Conservation (phyloP, 2,797 vertebrate genomes). For the Thunnus albacares region DNA sequence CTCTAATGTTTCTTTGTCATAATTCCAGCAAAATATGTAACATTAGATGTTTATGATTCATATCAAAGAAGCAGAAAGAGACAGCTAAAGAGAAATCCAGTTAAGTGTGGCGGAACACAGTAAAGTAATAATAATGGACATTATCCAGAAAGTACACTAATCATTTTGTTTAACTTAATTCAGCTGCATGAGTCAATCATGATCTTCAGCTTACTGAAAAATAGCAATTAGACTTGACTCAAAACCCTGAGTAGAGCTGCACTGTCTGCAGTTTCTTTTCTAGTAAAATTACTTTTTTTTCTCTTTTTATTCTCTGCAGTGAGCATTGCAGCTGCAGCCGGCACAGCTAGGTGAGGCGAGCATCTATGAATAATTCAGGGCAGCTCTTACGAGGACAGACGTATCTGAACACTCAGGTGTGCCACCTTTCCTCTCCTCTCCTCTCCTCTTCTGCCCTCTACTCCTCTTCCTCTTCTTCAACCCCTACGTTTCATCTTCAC, state of each 20-base stretch:
- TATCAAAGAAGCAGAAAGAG: too few relatives aligned
- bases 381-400: slow-evolving; percentile 45
- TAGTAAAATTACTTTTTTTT: background rate
- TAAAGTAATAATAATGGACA: background rate
- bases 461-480: slow-evolving; percentile 6
- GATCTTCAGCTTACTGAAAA: slow-evolving; percentile 9
- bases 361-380: slow-evolving; percentile 71
- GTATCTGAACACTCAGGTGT: slow-evolving; percentile 54
- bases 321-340: slow-evolving; percentile 33
- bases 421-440: slow-evolving; percentile 26
- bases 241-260: background rate
- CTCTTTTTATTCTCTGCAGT: slow-evolving; percentile 41
- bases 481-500: slow-evolving; percentile 19
- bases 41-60: too few relatives aligned
- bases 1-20: too few relatives aligned
- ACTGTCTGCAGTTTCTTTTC: slow-evolving; percentile 13
- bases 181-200: slow-evolving; percentile 2
- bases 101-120: too few relatives aligned
- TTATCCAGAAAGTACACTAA: too few relatives aligned
- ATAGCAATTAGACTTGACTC: slow-evolving; percentile 26
- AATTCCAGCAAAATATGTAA: too few relatives aligned
- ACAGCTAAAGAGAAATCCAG: too few relatives aligned
- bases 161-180: background rate
- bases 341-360: slow-evolving; percentile 32
- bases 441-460: background rate